Evolutionary conservation across 2,888 invertebrate genomes (phyloP).

Genomic region (Microdon myrmicae): DNA sequence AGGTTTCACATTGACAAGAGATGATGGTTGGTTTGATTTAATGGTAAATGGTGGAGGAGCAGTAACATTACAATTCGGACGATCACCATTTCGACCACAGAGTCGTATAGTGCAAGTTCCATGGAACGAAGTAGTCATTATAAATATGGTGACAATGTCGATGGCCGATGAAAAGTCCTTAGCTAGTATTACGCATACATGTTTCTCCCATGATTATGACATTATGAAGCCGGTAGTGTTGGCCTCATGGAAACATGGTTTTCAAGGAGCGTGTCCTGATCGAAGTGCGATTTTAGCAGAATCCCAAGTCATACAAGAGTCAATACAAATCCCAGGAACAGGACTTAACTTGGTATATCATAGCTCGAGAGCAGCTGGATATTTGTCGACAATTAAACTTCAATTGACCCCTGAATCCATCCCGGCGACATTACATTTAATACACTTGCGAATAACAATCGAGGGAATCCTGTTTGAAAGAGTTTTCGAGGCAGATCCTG

Average conservation of each 20-base stretch:
- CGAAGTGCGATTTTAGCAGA: slow-evolving; percentile 90
- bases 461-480: slow-evolving; percentile 95
- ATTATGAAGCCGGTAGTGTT: slow-evolving; percentile 92
- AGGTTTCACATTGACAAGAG: slow-evolving; percentile 93
- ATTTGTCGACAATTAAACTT: slow-evolving; percentile 90
- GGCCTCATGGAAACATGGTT: slow-evolving; percentile 94
- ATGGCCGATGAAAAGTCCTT: slow-evolving; percentile 82
- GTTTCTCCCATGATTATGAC: slow-evolving; percentile 89
- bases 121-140: slow-evolving; percentile 98
- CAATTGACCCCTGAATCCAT: slow-evolving; percentile 88
- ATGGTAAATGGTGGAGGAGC: slow-evolving; percentile 99
- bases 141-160: slow-evolving; percentile 85
- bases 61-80: slow-evolving; percentile 92
- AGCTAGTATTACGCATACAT: slow-evolving; percentile 77
- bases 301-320: slow-evolving; percentile 95
- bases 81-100: slow-evolving; percentile 89
- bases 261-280: slow-evolving; percentile 94
- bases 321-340: slow-evolving; percentile 92
- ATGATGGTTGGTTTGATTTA: slow-evolving; percentile 97
- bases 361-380: slow-evolving; percentile 93
- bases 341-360: slow-evolving; percentile 96
- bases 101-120: slow-evolving; percentile 91
- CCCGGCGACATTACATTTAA: slow-evolving; percentile 82
- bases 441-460: slow-evolving; percentile 91
- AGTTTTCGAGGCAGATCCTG: slow-evolving; percentile 94